A percentile compares a stretch with the other conserved stretches of the same genome.
Evolutionary conservation across 1,140 invertebrate genomes (phyloP).

Genomic region (Radopholus similis): DNA sequence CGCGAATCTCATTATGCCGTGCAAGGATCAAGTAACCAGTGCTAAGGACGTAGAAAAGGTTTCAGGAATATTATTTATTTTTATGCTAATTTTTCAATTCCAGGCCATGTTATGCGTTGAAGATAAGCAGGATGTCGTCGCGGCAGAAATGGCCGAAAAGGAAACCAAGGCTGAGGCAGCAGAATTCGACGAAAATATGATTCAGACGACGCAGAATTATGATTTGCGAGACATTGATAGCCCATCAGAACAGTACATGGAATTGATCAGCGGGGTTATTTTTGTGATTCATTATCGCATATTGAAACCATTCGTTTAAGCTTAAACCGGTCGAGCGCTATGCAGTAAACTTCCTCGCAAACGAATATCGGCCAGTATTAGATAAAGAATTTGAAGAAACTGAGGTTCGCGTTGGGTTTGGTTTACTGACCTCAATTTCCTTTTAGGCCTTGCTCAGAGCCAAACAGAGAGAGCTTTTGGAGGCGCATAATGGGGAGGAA

Average conservation of each 20-base stretch:
- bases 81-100: neutral
- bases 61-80: neutral
- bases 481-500: conserved; percentile 1
- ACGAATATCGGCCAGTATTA: conserved; percentile 23
- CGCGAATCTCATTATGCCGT: conserved; percentile 21
- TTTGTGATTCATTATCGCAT: neutral
- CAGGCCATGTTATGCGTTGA: conserved; percentile 49
- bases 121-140: conserved; percentile 52
- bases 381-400: conserved; percentile 33
- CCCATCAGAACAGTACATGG: conserved; percentile 42
- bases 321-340: conserved; percentile 54
- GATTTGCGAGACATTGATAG: conserved; percentile 30
- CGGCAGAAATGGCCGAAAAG: conserved; percentile 45
- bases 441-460: conserved; percentile 32
- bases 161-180: conserved; percentile 42
- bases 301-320: conserved; percentile 15
- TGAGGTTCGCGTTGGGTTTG: conserved; percentile 8
- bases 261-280: conserved; percentile 42
- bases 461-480: conserved; percentile 27
- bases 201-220: neutral
- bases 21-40: neutral
- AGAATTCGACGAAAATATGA: conserved; percentile 50
- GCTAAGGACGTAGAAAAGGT: conserved; percentile 5
- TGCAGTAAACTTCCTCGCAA: conserved; percentile 42
- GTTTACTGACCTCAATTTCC: neutral